A percentile compares a stretch with the other conserved stretches of the same genome.
These are phyloP conservation scores for Gastrophysa polygoni DNA, from an alignment of 2,888 invertebrate species.

Conservation along the genomic window DNA sequence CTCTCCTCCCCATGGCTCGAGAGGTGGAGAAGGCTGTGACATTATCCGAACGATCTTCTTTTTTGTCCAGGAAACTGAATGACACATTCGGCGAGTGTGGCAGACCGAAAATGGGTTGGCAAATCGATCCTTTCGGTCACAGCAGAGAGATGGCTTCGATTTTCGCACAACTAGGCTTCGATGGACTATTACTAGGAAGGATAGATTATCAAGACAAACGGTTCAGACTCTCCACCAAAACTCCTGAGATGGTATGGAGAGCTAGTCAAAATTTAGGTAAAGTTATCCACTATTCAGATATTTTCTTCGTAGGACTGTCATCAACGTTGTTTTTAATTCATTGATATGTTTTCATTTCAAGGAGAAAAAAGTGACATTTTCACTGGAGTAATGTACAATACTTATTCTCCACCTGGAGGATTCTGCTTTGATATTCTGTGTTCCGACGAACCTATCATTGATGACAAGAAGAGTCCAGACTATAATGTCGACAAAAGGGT, in stretches of 20 bases:
- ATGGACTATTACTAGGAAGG: conserved; percentile 85
- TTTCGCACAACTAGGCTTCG: conserved; percentile 84
- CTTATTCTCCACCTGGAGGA: conserved; percentile 83
- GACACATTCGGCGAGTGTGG: conserved; percentile 76
- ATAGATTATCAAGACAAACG: conserved; percentile 86
- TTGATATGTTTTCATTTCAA: conserved; percentile 50
- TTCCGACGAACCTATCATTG: conserved; percentile 83
- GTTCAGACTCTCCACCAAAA: conserved; percentile 63
- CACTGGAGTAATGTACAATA: conserved; percentile 76
- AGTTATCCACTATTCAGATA: neutral
- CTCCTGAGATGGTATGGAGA: conserved; percentile 86
- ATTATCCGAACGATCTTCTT: neutral
- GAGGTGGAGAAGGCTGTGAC: too few relatives aligned
- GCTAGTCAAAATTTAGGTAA: conserved; percentile 74
- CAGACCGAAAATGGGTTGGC: conserved; percentile 78
- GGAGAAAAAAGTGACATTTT: conserved; percentile 63
- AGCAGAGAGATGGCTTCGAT: conserved; percentile 85
- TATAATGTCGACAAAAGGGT: conserved; percentile 83
- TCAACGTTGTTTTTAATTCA: too few relatives aligned
- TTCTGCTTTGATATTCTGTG: conserved; percentile 94
- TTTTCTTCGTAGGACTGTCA: neutral
- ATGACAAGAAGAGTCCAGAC: conserved; percentile 78
- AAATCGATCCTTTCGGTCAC: conserved; percentile 86
- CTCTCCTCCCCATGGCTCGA: too few relatives aligned
- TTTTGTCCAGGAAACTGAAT: conserved; percentile 57